Conservation (phyloP, 2,113 vertebrate genomes). For the Cricetomys ansorgei region DNA sequence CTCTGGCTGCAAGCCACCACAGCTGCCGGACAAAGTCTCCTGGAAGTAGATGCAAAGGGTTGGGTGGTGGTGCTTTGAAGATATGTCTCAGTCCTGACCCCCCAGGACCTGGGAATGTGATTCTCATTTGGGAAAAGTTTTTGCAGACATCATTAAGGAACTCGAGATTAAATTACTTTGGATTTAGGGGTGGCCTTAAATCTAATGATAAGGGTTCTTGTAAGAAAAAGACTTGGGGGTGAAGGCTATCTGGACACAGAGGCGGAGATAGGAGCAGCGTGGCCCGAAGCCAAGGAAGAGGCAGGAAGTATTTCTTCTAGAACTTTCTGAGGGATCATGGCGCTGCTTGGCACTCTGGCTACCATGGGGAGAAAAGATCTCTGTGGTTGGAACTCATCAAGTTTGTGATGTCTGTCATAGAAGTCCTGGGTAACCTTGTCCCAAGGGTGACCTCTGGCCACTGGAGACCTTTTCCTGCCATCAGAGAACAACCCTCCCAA, state of each 20-base stretch:
- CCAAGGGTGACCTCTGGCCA: fast-evolving
- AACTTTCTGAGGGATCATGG: not conserved
- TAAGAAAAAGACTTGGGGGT: not conserved
- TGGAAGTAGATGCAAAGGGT: fast-evolving
- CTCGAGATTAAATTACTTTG: not conserved
- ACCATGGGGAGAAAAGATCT: not conserved
- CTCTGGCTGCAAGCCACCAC: not conserved
- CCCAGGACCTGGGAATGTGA: not conserved
- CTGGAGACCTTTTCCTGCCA: not conserved
- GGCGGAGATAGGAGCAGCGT: not conserved
- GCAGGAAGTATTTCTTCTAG: too few species aligned
- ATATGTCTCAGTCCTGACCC: fast-evolving
- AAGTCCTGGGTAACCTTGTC: not conserved
- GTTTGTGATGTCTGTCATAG: not conserved
- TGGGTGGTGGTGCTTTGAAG: not conserved
- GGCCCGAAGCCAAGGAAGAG: not conserved
- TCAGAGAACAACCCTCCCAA: not conserved
- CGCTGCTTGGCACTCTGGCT: not conserved
- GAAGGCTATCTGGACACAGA: too few species aligned
- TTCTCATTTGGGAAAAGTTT: not conserved
- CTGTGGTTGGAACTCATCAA: not conserved
- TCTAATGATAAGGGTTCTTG: not conserved
- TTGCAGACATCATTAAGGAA: not conserved
- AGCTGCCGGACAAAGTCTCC: not conserved
- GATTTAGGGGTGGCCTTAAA: not conserved